Conservation (phyloP, 2,797 vertebrate genomes). For the Euphonia xanthogaster region DNA sequence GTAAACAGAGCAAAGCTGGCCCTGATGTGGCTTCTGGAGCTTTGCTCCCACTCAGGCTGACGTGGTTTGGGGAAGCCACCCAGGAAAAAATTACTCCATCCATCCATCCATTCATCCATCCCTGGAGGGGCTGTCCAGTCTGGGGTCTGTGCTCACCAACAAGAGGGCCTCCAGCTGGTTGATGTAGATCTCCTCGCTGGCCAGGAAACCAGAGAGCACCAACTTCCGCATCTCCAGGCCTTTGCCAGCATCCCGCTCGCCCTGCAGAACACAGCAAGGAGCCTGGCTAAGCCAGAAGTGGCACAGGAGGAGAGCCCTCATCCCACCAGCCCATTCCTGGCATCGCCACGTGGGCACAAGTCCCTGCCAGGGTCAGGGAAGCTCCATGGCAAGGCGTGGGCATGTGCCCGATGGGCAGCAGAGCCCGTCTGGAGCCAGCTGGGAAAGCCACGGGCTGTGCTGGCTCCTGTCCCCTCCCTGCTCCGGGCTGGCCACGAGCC, state of each 20-base stretch:
- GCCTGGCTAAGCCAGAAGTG: neutral
- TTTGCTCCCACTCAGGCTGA: neutral
- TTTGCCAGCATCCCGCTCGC: conserved; percentile 84
- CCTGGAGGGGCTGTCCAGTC: neutral
- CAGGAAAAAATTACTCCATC: neutral
- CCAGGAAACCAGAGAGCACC: conserved; percentile 94
- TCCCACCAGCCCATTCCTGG: neutral
- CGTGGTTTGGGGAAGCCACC: neutral
- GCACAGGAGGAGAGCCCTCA: neutral
- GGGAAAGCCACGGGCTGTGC: neutral
- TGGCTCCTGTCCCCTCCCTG: neutral
- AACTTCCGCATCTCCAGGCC: conserved; percentile 97
- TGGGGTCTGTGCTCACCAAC: conserved; percentile 81
- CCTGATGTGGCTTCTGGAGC: neutral
- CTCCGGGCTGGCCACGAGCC: conserved; percentile 7
- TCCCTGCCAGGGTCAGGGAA: fast-evolving
- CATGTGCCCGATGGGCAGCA: neutral
- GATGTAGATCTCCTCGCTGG: conserved; percentile 98
- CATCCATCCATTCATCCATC: neutral
- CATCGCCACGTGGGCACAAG: fast-evolving
- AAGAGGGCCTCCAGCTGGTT: conserved; percentile 96
- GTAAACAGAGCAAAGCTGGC: neutral
- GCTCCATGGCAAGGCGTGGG: fast-evolving
- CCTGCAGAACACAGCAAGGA: conserved; percentile 70
- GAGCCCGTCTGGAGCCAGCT: neutral